phyloP scores from a whole-genome alignment of 2,888 invertebrate genomes.

The Erebia epiphron region DNA sequence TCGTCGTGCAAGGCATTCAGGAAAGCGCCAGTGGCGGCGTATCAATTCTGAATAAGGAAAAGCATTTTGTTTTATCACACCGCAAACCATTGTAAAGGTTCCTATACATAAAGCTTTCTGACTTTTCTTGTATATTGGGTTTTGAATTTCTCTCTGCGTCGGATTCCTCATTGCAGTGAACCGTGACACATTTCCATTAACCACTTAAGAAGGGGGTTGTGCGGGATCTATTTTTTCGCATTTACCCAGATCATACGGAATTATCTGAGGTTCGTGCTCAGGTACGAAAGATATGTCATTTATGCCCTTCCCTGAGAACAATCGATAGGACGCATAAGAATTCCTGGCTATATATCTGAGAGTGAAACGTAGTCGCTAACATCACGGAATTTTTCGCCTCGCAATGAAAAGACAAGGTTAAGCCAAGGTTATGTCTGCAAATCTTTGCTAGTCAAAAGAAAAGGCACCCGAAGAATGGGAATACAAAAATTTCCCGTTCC shows the following conservation, averaged over 20 bases:
- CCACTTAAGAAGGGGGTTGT: neutral
- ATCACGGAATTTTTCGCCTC: too few relatives aligned
- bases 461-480: neutral
- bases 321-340: too few relatives aligned
- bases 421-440: neutral
- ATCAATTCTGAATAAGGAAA: constrained; percentile 41
- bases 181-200: neutral
- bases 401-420: too few relatives aligned
- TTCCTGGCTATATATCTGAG: too few relatives aligned
- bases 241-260: too few relatives aligned
- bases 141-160: neutral
- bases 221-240: too few relatives aligned
- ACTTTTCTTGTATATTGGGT: neutral
- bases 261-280: too few relatives aligned
- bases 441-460: neutral
- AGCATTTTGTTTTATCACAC: constrained; percentile 42
- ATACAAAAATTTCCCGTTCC: neutral
- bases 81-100: constrained; percentile 26
- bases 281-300: too few relatives aligned
- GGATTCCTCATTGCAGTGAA: neutral
- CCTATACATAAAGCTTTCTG: constrained; percentile 17
- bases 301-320: too few relatives aligned
- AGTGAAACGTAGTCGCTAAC: too few relatives aligned
- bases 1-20: constrained; percentile 32
- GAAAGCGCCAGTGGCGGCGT: constrained; percentile 33